phyloP scores from a whole-genome alignment of 2,113 vertebrate genomes.

The Syngnathus floridae region DNA sequence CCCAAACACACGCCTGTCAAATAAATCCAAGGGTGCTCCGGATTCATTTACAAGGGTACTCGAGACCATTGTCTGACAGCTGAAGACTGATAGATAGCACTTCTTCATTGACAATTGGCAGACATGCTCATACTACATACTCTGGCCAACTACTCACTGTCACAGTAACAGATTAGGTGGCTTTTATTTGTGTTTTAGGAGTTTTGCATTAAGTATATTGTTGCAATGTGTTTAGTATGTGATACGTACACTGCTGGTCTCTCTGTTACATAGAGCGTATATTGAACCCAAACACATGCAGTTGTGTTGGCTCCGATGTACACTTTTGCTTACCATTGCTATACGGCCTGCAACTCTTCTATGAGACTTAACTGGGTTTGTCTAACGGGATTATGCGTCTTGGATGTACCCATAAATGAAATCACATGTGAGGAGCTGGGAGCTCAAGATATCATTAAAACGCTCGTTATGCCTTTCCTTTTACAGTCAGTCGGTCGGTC shows the following conservation, averaged over 20 bases:
- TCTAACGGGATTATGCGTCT: slow-evolving; percentile 64
- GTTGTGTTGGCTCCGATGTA: slow-evolving; percentile 9
- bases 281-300: background rate
- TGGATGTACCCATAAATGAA: slow-evolving; percentile 60
- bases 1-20: slow-evolving; percentile 48
- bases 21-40: slow-evolving; percentile 48
- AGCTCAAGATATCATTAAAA: slow-evolving; percentile 49
- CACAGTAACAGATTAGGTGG: background rate
- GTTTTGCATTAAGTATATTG: background rate
- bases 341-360: slow-evolving; percentile 33
- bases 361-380: slow-evolving; percentile 42
- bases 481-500: slow-evolving; percentile 39
- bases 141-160: background rate
- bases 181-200: background rate
- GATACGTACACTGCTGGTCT: background rate
- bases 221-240: background rate
- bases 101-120: slow-evolving; percentile 37
- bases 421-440: slow-evolving; percentile 52
- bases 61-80: slow-evolving; percentile 40
- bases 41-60: slow-evolving; percentile 39
- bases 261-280: background rate
- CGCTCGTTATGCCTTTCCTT: slow-evolving; percentile 51
- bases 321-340: slow-evolving; percentile 39
- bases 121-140: background rate
- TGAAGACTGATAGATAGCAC: slow-evolving; percentile 36